Evolutionary conservation across 2,888 invertebrate genomes (phyloP).

Genomic region (Gortyna flavago): DNA sequence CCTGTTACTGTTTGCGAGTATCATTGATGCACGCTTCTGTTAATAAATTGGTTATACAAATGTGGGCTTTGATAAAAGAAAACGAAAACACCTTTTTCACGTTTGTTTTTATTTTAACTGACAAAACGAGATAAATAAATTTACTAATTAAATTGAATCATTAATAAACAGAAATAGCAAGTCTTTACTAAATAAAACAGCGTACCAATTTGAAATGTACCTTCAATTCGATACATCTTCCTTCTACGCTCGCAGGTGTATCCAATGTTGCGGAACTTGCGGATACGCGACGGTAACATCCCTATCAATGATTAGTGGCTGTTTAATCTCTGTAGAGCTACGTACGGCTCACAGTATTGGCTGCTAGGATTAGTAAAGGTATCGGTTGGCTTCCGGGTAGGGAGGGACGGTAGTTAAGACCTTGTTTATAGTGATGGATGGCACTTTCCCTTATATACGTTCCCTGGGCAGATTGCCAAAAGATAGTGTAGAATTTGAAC

Average conservation of each 20-base stretch:
- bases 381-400: constrained; percentile 48
- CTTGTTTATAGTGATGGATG: constrained; percentile 54
- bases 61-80: background rate
- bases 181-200: background rate
- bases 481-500: constrained; percentile 53
- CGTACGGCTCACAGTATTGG: constrained; percentile 49
- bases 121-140: background rate
- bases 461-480: constrained; percentile 45
- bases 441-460: constrained; percentile 34
- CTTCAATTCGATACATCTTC: background rate
- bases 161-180: background rate
- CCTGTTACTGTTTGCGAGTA: constrained; percentile 10
- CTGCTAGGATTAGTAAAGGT: constrained; percentile 44
- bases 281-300: constrained; percentile 42
- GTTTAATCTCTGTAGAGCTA: constrained; percentile 45
- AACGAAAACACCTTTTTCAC: constrained; percentile 3
- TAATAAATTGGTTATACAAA: constrained; percentile 4
- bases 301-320: constrained; percentile 57
- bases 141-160: background rate
- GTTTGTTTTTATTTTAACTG: background rate
- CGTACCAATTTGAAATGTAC: background rate
- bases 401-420: constrained; percentile 38
- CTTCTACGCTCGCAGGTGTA: constrained; percentile 12
- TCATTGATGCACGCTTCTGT: constrained; percentile 1
- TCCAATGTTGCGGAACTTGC: constrained; percentile 32